Conservation (phyloP, 2,797 vertebrate genomes). For the Leptoclinus maculatus region DNA sequence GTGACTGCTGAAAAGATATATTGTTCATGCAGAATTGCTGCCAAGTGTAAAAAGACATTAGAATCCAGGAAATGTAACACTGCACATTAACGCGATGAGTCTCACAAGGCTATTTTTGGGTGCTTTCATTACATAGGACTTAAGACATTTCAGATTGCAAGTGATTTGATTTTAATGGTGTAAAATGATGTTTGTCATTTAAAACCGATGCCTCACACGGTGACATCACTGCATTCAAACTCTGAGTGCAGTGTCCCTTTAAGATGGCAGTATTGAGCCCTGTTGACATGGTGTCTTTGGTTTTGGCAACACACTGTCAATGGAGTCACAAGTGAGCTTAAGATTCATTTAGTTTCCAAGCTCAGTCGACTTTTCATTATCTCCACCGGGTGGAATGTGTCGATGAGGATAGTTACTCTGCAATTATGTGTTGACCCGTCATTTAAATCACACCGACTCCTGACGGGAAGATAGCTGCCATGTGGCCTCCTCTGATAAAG, state of each 20-base stretch:
- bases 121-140: constrained; percentile 9
- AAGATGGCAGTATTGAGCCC: not conserved
- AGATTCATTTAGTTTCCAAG: constrained; percentile 1
- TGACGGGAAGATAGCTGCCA: constrained; percentile 21
- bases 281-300: not conserved
- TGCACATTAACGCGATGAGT: constrained; percentile 10
- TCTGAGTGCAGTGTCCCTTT: not conserved
- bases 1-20: constrained; percentile 46
- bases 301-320: constrained; percentile 21
- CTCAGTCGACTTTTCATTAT: constrained; percentile 34
- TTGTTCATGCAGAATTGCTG: constrained; percentile 29
- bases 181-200: not conserved
- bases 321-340: constrained; percentile 15
- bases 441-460: constrained; percentile 42
- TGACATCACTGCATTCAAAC: not conserved
- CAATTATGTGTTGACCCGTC: constrained; percentile 49
- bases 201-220: not conserved
- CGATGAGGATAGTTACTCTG: constrained; percentile 19
- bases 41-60: constrained; percentile 16
- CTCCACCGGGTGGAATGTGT: constrained; percentile 7
- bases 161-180: not conserved
- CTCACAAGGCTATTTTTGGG: not conserved
- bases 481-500: constrained; percentile 31
- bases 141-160: not conserved
- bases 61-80: constrained; percentile 23